These are phyloP conservation scores for Zeuzera pyrina DNA, from an alignment of 2,888 invertebrate species.

Conservation along the genomic window DNA sequence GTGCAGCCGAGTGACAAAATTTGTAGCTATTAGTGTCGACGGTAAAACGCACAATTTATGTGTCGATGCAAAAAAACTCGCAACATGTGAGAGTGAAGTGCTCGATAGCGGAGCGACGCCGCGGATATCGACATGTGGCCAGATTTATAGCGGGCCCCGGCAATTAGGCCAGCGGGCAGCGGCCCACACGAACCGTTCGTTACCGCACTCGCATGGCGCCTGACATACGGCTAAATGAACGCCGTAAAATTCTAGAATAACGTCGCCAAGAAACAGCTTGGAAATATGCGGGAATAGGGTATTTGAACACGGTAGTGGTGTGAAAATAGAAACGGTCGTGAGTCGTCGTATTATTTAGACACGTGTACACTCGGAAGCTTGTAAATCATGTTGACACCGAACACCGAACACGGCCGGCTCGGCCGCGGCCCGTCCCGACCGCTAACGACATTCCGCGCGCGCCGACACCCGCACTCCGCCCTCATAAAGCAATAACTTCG, in stretches of 20 bases:
- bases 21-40: constrained; percentile 19
- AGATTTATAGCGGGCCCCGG: constrained; percentile 22
- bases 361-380: too few species aligned
- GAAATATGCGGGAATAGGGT: too few species aligned
- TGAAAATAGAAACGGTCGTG: too few species aligned
- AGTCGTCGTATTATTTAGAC: too few species aligned
- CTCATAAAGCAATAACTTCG: not conserved
- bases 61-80: constrained; percentile 5
- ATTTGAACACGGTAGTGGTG: too few species aligned
- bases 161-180: constrained; percentile 16
- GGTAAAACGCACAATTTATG: constrained; percentile 11
- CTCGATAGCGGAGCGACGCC: constrained; percentile 10
- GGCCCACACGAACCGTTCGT: too few species aligned
- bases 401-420: constrained; percentile 1
- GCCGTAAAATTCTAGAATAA: too few species aligned
- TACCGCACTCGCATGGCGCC: too few species aligned
- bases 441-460: constrained; percentile 7
- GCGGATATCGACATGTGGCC: constrained; percentile 15
- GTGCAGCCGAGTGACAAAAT: constrained; percentile 9
- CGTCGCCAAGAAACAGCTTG: too few species aligned
- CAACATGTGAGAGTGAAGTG: constrained; percentile 7
- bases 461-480: constrained; percentile 1
- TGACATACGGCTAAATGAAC: too few species aligned
- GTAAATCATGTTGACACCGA: constrained; percentile 9
- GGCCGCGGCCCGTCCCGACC: not conserved